Conservation (phyloP, 1,140 invertebrate genomes). For the Ectropis grisescens region DNA sequence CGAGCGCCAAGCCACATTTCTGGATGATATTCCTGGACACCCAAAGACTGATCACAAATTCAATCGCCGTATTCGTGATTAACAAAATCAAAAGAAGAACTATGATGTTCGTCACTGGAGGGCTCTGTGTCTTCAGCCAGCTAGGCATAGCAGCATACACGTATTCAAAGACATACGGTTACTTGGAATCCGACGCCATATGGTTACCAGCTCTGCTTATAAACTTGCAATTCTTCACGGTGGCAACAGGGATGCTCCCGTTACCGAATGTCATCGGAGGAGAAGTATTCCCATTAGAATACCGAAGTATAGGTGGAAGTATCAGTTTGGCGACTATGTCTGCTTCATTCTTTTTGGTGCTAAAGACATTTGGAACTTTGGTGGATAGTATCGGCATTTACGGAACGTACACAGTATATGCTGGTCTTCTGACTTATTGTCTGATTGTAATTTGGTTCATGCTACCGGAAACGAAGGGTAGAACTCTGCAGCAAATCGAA, state of each 20-base stretch:
- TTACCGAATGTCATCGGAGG: constrained; percentile 39
- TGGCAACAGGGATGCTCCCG: constrained; percentile 36
- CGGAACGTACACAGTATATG: constrained; percentile 27
- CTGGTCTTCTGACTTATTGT: constrained; percentile 14
- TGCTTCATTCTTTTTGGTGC: constrained; percentile 23
- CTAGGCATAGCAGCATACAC: constrained; percentile 27
- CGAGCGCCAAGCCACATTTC: constrained; percentile 66
- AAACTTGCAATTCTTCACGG: constrained; percentile 34
- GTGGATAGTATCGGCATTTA: constrained; percentile 23
- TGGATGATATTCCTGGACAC: constrained; percentile 74
- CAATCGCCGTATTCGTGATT: constrained; percentile 27
- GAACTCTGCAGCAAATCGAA: constrained; percentile 31
- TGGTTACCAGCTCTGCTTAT: constrained; percentile 28
- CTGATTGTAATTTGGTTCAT: constrained; percentile 24
- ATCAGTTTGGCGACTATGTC: constrained; percentile 31
- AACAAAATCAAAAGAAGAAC: constrained; percentile 35
- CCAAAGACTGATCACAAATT: constrained; percentile 57
- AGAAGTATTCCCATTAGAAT: constrained; percentile 39
- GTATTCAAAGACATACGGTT: constrained; percentile 18
- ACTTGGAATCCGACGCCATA: constrained; percentile 27
- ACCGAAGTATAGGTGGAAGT: constrained; percentile 33
- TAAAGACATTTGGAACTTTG: constrained; percentile 32
- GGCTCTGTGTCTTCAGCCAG: constrained; percentile 20
- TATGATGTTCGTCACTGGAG: constrained; percentile 29
- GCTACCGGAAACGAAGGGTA: constrained; percentile 31